A percentile compares a stretch with the other conserved stretches of the same genome.
phyloP scores from a whole-genome alignment of 1,140 invertebrate genomes.

The Cardiocondyla obscurior region DNA sequence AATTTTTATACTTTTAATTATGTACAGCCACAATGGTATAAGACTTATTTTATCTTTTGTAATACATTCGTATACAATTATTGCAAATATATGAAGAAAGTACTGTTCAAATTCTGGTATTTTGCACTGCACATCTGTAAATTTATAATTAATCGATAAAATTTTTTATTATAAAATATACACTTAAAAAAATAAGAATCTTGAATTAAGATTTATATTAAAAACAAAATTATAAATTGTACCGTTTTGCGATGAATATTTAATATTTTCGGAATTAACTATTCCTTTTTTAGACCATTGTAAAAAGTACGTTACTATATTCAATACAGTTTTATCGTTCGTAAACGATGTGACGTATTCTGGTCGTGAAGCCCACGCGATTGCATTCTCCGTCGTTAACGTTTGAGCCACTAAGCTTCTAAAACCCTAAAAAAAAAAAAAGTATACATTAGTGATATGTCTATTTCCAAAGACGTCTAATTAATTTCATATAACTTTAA shows the following conservation, averaged over 20 bases:
- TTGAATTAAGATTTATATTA: neutral
- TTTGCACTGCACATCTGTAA: constrained; percentile 59
- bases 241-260: constrained; percentile 30
- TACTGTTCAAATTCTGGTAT: constrained; percentile 85
- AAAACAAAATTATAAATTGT: neutral
- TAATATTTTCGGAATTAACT: neutral
- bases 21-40: constrained; percentile 89
- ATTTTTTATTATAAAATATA: neutral
- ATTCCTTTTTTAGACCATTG: constrained; percentile 80
- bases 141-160: neutral
- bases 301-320: constrained; percentile 87
- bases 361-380: constrained; percentile 87
- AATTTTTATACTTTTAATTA: constrained; percentile 86
- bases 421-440: constrained; percentile 85
- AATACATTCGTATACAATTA: constrained; percentile 93
- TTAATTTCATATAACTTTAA: neutral
- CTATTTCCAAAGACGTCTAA: neutral
- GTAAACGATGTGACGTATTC: constrained; percentile 88
- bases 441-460: neutral
- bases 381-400: constrained; percentile 90
- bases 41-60: constrained; percentile 93
- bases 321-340: constrained; percentile 87
- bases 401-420: constrained; percentile 92
- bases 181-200: neutral
- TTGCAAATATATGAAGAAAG: constrained; percentile 88